Evolutionary conservation across 2,113 vertebrate genomes (phyloP).

Genomic region (Odocoileus hemionus): DNA sequence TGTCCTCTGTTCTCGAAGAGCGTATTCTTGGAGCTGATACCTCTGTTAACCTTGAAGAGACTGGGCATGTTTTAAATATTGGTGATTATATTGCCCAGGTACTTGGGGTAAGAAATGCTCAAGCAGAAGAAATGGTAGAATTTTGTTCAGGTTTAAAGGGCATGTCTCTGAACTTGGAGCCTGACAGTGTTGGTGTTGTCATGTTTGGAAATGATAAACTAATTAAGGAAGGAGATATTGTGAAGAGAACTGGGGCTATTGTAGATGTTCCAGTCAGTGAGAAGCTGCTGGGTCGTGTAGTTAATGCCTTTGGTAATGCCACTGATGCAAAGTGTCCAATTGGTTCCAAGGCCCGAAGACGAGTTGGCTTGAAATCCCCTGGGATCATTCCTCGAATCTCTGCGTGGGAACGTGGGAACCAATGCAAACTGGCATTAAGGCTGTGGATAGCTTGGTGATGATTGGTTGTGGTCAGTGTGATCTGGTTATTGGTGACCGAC

Average conservation of each 20-base stretch:
- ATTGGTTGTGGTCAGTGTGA: constrained; percentile 97
- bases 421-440: constrained; percentile 89
- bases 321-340: constrained; percentile 98
- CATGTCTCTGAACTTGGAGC: not conserved
- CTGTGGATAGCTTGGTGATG: constrained; percentile 97
- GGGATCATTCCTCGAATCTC: constrained; percentile 68
- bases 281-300: constrained; percentile 94
- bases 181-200: not conserved
- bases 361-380: constrained; percentile 96
- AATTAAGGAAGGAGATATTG: constrained; percentile 97
- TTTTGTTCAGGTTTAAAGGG: not conserved
- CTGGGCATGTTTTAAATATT: constrained; percentile 94
- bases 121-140: not conserved
- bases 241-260: constrained; percentile 96
- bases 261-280: constrained; percentile 96
- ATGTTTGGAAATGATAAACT: constrained; percentile 92
- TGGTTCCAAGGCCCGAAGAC: constrained; percentile 85
- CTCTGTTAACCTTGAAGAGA: constrained; percentile 93
- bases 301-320: constrained; percentile 70
- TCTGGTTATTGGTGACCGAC: constrained; percentile 96
- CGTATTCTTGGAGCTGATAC: constrained; percentile 84
- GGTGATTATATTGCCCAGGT: constrained; percentile 98
- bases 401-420: fast-evolving
- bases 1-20: constrained; percentile 91
- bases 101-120: constrained; percentile 84